A percentile compares a stretch with the other conserved stretches of the same genome.
Conservation (phyloP, 2,888 invertebrate species). For the Dryobotodes eremita region DNA sequence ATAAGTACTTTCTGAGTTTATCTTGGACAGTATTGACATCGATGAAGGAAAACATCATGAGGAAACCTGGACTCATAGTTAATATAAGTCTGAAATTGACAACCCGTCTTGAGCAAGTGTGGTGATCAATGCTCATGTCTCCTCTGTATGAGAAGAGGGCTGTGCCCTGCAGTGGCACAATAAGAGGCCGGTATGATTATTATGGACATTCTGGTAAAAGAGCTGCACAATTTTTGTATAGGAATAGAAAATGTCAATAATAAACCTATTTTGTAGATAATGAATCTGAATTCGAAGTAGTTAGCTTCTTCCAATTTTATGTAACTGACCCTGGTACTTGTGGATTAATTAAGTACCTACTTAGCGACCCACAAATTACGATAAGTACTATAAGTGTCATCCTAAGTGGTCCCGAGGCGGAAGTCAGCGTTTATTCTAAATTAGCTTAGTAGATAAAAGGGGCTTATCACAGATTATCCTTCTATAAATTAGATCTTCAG, state of each 20-base stretch:
- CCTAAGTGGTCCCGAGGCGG: slow-evolving; percentile 4
- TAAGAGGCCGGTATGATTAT: background rate
- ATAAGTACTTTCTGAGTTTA: background rate
- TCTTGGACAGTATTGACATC: too few species aligned
- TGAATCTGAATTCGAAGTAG: background rate
- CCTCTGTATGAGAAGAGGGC: background rate
- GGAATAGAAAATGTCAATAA: background rate
- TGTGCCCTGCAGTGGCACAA: too few species aligned
- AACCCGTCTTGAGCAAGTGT: background rate
- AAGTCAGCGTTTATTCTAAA: slow-evolving; percentile 42
- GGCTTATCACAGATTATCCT: slow-evolving; percentile 42
- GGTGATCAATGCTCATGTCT: background rate
- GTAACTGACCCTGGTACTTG: background rate
- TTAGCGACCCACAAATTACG: slow-evolving; percentile 30
- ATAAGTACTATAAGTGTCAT: slow-evolving; percentile 41
- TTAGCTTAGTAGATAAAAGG: slow-evolving; percentile 39
- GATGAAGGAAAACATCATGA: background rate
- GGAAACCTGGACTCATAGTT: background rate
- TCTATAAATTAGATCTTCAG: slow-evolving; percentile 22
- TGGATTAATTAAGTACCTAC: slow-evolving; percentile 39
- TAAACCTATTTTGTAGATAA: background rate
- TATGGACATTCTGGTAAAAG: background rate
- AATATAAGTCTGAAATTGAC: background rate
- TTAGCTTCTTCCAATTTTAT: background rate
- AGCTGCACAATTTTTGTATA: background rate